Base-by-base conservation (phyloP, 2,113 vertebrate species). In the Salvelinus namaycush region DNA sequence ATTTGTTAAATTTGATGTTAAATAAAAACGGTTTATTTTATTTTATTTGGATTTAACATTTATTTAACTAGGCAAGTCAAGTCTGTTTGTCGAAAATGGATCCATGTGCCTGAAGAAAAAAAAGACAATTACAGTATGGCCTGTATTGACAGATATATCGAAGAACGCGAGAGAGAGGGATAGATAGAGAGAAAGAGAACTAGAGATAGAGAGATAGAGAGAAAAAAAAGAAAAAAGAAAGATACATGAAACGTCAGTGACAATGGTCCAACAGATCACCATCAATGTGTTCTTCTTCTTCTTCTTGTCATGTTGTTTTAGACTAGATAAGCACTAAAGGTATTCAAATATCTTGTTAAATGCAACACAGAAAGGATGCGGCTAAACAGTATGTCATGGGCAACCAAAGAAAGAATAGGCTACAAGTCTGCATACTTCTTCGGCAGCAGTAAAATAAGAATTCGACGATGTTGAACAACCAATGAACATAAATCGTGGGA, bases 401-500 rank as follows among this genome's bases (percentile, higher is more conserved):
- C 72, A 82, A 79, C 39, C 68, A 74, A 78, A 27, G 60, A 31
- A 84, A 70, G 26, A 60, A 68, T 68, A 66, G 26, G 72, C 60
- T 62, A 13, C 49, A 16, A 16, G 49, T 44, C 9, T 44, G 76
- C 16, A 78, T 14, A 65, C 68, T 72, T 70, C 48, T 54, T 48
- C 49, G 24, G 69, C 75, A 49, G 87, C 76, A 71, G 76, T 84
- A 90, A 85, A 93, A 90, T 93, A 87, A 85, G 87, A 87, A 81
- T 88, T 93, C 87, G 83, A 87, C 89, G 87, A 91, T 87, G 83
- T 74, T 77, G 76, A 68, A 77, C 91, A 95, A 92, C 97, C 97
- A 97, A 97, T 97, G 92, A 92, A 88, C 89, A 90, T 76, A 87
- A 87, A 49, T 70, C 86, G 89, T 92, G 94, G 93, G 94, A 92